phyloP scores from a whole-genome alignment of 2,797 vertebrate species.

The Hirundo rustica region DNA sequence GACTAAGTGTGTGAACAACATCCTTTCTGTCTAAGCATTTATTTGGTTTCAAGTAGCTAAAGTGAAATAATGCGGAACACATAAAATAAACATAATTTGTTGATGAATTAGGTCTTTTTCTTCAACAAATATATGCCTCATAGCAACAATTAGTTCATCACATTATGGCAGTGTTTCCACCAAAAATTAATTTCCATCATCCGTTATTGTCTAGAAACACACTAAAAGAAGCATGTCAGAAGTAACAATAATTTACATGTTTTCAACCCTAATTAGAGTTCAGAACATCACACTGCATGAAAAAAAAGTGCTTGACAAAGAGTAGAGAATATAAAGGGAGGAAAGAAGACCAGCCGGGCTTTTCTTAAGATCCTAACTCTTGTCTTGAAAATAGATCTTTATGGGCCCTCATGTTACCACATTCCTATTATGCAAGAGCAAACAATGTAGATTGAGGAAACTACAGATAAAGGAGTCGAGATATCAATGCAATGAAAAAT shows the following conservation, averaged over 20 bases:
- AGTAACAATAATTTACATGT: background rate
- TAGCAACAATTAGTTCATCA: background rate
- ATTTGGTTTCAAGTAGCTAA: background rate
- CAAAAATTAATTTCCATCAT: background rate
- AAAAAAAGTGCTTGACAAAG: background rate
- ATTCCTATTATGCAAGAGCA: background rate
- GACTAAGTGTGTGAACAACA: background rate
- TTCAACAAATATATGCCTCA: background rate
- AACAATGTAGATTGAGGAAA: background rate
- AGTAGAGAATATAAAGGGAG: background rate
- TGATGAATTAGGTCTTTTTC: background rate
- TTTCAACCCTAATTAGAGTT: background rate
- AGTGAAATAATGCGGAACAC: background rate
- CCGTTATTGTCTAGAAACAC: background rate
- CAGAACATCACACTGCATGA: background rate
- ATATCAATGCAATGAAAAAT: background rate
- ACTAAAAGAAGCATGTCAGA: background rate
- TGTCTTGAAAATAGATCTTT: background rate
- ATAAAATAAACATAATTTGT: background rate
- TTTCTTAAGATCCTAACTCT: background rate
- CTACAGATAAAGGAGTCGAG: background rate
- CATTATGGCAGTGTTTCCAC: background rate
- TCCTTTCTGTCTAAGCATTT: background rate
- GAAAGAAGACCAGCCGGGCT: background rate
- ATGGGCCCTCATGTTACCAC: background rate